phyloP scores from a whole-genome alignment of 2,113 vertebrate genomes.

The Nibea coibor region DNA sequence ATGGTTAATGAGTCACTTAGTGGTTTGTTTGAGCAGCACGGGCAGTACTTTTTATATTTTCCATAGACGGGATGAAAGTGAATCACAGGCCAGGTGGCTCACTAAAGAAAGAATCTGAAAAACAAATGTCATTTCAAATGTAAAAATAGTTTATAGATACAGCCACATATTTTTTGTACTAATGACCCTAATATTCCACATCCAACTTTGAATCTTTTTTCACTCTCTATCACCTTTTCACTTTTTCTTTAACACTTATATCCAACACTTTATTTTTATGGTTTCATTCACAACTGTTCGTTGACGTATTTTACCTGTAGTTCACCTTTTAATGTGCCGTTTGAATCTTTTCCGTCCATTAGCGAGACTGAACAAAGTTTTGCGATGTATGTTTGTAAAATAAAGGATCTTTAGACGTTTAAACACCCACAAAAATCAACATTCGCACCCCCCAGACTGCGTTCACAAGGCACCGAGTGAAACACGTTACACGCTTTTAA shows the following conservation, averaged over 20 bases:
- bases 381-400: background rate
- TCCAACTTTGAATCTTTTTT: too few relatives aligned
- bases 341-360: background rate
- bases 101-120: background rate
- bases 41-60: slow-evolving; percentile 29
- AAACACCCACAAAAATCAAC: background rate
- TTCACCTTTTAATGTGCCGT: background rate
- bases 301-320: background rate
- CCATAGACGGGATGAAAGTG: background rate
- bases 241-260: background rate
- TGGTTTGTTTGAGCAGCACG: slow-evolving; percentile 30
- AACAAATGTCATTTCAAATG: background rate
- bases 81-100: slow-evolving; percentile 1
- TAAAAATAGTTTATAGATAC: slow-evolving; percentile 5
- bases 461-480: background rate
- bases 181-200: background rate
- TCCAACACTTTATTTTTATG: background rate
- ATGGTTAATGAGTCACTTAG: slow-evolving; percentile 36
- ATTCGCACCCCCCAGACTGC: background rate
- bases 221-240: too few relatives aligned
- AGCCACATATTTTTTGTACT: background rate
- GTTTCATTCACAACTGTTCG: too few relatives aligned
- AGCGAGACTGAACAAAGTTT: background rate
- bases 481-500: slow-evolving; percentile 4
- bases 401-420: background rate